Evolutionary conservation across 1,140 invertebrate genomes (phyloP).

Genomic region (Drosophila lowei): DNA sequence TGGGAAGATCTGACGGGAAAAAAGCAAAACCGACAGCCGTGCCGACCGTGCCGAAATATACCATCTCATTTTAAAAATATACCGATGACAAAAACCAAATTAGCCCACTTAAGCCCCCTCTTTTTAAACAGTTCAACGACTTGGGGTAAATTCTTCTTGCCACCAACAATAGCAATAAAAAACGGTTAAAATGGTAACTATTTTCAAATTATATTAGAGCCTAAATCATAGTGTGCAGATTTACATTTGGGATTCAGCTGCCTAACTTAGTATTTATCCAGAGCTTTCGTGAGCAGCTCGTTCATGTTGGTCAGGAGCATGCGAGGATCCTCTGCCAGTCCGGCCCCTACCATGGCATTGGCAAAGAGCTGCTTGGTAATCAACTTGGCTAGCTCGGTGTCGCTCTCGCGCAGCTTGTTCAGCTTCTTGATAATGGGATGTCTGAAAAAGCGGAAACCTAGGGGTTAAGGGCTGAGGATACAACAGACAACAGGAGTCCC

Average conservation of each 20-base stretch:
- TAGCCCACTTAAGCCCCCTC: too few relatives aligned
- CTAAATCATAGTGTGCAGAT: conserved; percentile 17
- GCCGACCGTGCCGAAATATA: too few relatives aligned
- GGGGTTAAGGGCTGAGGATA: background rate
- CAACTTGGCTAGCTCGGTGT: conserved; percentile 92
- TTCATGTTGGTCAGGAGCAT: conserved; percentile 93
- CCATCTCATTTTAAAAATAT: too few relatives aligned
- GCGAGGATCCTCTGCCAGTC: conserved; percentile 96
- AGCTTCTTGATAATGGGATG: conserved; percentile 97
- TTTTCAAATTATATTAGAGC: conserved; percentile 26
- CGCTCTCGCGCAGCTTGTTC: conserved; percentile 87
- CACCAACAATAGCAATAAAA: too few relatives aligned
- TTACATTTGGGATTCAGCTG: background rate
- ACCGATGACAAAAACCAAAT: too few relatives aligned
- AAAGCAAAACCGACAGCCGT: too few relatives aligned
- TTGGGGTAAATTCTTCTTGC: too few relatives aligned
- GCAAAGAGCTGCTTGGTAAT: conserved; percentile 95
- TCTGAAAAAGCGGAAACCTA: conserved; percentile 82
- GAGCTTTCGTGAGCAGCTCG: conserved; percentile 91
- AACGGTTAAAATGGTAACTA: background rate
- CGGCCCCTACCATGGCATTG: conserved; percentile 97
- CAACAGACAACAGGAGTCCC: background rate
- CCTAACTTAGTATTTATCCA: conserved; percentile 89
- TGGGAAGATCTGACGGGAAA: too few relatives aligned
- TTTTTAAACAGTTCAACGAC: too few relatives aligned